Percentiles rank a stretch among this genome's conserved stretches.
These are phyloP conservation scores for Syrista parreyssii DNA, from an alignment of 2,888 invertebrate genomes.

Conservation along the genomic window DNA sequence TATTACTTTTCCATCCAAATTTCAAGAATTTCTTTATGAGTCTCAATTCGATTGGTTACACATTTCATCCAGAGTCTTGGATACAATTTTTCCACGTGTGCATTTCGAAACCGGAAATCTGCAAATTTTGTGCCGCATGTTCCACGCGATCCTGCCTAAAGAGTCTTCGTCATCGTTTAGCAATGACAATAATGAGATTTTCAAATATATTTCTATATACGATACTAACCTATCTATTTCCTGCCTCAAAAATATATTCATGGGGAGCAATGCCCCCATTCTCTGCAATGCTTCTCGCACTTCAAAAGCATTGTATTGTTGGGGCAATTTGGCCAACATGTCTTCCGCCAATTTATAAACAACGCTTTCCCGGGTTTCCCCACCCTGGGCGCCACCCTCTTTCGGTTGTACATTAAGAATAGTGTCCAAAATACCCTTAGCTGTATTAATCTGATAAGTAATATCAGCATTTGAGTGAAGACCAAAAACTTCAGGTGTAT, in stretches of 20 bases:
- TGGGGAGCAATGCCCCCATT: constrained; percentile 93
- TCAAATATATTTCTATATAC: neutral
- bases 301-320: constrained; percentile 89
- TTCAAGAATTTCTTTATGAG: too few species aligned
- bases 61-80: too few species aligned
- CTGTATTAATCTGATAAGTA: constrained; percentile 97
- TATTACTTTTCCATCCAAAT: too few species aligned
- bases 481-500: constrained; percentile 97
- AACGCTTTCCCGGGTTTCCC: constrained; percentile 92
- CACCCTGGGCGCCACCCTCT: constrained; percentile 90
- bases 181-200: neutral
- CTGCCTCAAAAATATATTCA: constrained; percentile 92
- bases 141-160: too few species aligned
- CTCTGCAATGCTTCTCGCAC: constrained; percentile 88
- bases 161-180: neutral
- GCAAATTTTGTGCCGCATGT: too few species aligned
- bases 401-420: constrained; percentile 98
- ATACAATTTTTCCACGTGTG: too few species aligned
- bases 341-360: constrained; percentile 94
- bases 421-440: constrained; percentile 92
- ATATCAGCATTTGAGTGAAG: constrained; percentile 96
- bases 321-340: constrained; percentile 89
- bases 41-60: too few species aligned
- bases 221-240: constrained; percentile 69
- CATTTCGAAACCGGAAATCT: too few species aligned